Conservation (phyloP, 2,797 vertebrate genomes). For the Melanotaenia maccullochi region DNA sequence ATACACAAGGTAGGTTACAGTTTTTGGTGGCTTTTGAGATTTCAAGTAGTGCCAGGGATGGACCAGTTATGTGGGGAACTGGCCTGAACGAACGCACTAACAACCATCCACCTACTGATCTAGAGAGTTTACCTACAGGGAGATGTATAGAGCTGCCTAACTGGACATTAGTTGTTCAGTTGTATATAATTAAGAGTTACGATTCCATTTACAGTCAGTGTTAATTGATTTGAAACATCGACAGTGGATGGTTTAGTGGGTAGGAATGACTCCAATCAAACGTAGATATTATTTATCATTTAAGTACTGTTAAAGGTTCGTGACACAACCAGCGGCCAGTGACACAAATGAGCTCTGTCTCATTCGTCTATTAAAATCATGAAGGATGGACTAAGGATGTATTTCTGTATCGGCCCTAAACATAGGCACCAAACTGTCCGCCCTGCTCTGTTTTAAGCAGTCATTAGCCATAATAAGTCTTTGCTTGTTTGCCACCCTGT, state of each 20-base stretch:
- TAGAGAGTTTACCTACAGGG: neutral
- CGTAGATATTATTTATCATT: neutral
- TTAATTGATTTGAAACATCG: slow-evolving; percentile 3
- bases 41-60: slow-evolving; percentile 75
- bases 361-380: neutral
- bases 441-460: slow-evolving; percentile 70
- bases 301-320: neutral
- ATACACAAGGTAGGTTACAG: slow-evolving; percentile 84
- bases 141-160: slow-evolving; percentile 7
- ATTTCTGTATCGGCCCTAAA: slow-evolving; percentile 59
- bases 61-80: slow-evolving; percentile 69
- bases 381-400: slow-evolving; percentile 49
- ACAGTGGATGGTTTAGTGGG: neutral
- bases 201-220: neutral
- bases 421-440: slow-evolving; percentile 69
- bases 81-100: slow-evolving; percentile 50
- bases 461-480: slow-evolving; percentile 81
- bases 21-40: slow-evolving; percentile 82
- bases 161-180: neutral
- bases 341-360: slow-evolving; percentile 3
- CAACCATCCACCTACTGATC: slow-evolving; percentile 19
- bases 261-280: neutral
- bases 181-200: neutral
- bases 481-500: slow-evolving; percentile 68
- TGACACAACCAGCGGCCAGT: slow-evolving; percentile 9